Evolutionary conservation across 1,140 invertebrate genomes (phyloP).

Genomic region (Anoplophora glabripennis): DNA sequence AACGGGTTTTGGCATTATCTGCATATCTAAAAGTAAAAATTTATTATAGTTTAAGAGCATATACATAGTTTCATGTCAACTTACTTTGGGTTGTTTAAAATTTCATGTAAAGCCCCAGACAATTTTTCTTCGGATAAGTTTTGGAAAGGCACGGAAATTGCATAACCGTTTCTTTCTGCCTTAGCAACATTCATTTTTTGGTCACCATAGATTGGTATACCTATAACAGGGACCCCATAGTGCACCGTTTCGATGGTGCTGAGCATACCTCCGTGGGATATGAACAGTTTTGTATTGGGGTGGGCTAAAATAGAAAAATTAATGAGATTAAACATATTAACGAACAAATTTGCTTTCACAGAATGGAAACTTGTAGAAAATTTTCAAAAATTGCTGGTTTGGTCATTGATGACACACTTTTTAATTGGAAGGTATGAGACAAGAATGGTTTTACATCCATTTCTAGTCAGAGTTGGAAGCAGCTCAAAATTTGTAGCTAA

Average conservation of each 20-base stretch:
- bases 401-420: no score
- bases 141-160: slow-evolving; percentile 40
- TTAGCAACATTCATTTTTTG: slow-evolving; percentile 41
- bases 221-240: slow-evolving; percentile 52
- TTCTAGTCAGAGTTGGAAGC: no score
- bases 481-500: no score
- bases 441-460: no score
- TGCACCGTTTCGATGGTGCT: slow-evolving; percentile 49
- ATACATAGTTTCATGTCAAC: not conserved
- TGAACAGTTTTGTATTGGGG: slow-evolving; percentile 28
- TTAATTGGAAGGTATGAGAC: no score
- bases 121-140: slow-evolving; percentile 44
- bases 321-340: no score
- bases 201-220: slow-evolving; percentile 44
- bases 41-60: not conserved
- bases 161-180: slow-evolving; percentile 31
- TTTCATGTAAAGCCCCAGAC: slow-evolving; percentile 29
- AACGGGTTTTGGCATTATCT: slow-evolving; percentile 51
- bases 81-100: slow-evolving; percentile 43
- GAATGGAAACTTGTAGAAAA: no score
- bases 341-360: no score
- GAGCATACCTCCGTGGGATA: slow-evolving; percentile 30
- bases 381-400: no score
- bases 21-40: slow-evolving; percentile 28
- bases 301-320: slow-evolving; percentile 28